Evolutionary conservation across 2,113 vertebrate species (phyloP), one percentile per base, ranked within the genome.

Genomic region (Mobula birostris): DNA sequence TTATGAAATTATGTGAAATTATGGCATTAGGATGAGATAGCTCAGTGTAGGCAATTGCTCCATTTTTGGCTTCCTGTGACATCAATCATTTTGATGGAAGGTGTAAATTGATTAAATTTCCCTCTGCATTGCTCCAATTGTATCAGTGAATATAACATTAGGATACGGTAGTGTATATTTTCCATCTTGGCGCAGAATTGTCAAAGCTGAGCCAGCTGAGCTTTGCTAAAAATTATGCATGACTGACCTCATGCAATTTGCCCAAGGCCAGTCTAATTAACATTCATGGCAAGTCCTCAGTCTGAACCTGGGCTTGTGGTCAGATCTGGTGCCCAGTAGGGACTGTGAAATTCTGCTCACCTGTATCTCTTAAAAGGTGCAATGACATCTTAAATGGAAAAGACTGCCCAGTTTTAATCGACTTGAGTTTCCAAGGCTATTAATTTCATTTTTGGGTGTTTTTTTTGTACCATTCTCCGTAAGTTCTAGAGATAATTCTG

Each of bases 171-270:
- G 58, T 27, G 27, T 88, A 29, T 88, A 63, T 88, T 63, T 88
- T 88, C 83, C 83, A 63, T 63, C 56, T 11, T 88, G 58, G 24
- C 56, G 29, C 58, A 29, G 48, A 88, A 32, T 24, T 63, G 56
- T 63, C 27, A 14, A 11, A 88, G 58, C 14, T 15, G 27, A 63
- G 27, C 58, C 83, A 63, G 14, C 5, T n/a, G 58, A 88, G 83
- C 83, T 88, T 63, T 88, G 83, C 83, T 27, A n/a, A 88, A 88
- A 88, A 63, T n/a, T 88, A 63, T 29, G 83, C 83, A 61, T 29
- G 21, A 88, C 58, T 63, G 83, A 63, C 58, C 83, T 63, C 83
- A 56, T 27, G 58, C 27, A 87, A 88, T 61, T 61, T 88, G 12
- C 58, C 58, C 83, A 88, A 88, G 83, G 83, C 83, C 83, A 61